A percentile compares a stretch with the other conserved stretches of the same genome.
Evolutionary conservation across 2,113 vertebrate species (phyloP).

Genomic region (Pterocles burchelli): DNA sequence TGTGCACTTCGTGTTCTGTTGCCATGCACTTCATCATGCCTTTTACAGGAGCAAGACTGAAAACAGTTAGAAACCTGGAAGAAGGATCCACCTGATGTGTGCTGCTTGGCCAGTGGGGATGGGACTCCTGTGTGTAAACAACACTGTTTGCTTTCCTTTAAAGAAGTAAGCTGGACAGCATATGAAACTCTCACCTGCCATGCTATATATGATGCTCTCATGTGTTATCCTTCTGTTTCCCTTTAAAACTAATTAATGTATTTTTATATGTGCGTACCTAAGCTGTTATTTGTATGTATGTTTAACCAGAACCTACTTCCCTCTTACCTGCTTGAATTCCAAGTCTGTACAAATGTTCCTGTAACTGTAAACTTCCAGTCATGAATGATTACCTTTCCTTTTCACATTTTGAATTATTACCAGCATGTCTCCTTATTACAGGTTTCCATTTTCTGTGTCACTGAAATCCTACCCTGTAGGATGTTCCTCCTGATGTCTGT

Average conservation of each 20-base stretch:
- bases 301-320: not conserved
- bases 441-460: not conserved
- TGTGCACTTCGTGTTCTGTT: not conserved
- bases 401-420: not conserved
- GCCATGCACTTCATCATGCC: accelerated
- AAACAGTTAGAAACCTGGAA: not conserved
- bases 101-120: not conserved
- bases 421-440: not conserved
- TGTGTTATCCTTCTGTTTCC: not conserved
- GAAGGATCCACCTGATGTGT: not conserved
- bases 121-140: not conserved
- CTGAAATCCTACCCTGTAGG: not conserved
- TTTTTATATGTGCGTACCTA: not conserved
- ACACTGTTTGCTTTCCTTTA: not conserved
- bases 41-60: not conserved
- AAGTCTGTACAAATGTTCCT: not conserved
- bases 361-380: not conserved
- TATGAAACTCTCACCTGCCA: not conserved
- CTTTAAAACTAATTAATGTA: not conserved
- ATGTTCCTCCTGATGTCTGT: not conserved
- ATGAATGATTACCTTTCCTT: not conserved
- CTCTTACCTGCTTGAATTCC: not conserved
- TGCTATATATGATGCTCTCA: not conserved
- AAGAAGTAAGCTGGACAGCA: not conserved
- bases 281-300: not conserved